Base-by-base conservation (phyloP, 2,888 invertebrate species). In the Sphaerophoria taeniata region DNA sequence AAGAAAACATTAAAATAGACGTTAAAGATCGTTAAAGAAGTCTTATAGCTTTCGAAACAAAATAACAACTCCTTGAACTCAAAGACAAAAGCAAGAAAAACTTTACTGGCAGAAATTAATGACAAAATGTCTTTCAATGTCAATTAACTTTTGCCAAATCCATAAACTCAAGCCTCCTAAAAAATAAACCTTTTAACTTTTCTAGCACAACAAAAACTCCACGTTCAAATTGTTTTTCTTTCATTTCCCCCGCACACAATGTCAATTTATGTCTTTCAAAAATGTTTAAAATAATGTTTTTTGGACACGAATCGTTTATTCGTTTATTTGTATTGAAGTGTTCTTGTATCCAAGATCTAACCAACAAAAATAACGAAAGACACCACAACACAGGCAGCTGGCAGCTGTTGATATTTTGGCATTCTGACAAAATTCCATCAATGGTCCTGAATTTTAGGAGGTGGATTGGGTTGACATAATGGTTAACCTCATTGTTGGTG, bases 351-450 rank as follows among this genome's bases (percentile, higher is more conserved):
- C 12, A 16, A 56, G 39, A 39, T 56, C 11, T 55, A 33, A 36
- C 33, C 24, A 78, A 65, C 70, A 67, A 65, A 31, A 72, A 43
- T 12, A 43, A 9, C 6, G 9, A 72, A 55, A 34, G 65, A 24
- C 3, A 9, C 31, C 11, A 6, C 33, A 9, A 1, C 3, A 39
- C 12, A 3, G 39, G 12, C 11, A 65, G 14, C 12, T 24, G 34
- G 67, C 67, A 84, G 74, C 71, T 84, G 84, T 84, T 84, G 79
- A 84, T 79, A 24, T 84, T 75, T 61, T 84, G 84, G 84, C 84
- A 80, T 70, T 61, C 75, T 75, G 84, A 79, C 84, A 84, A 84
- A 84, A 79, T 72, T 75, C 55, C 71, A 55, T 69, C 75, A 72
- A 61, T 71, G 39, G 16, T 53, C 45, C 43, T 47, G 9, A 45